Percentiles rank a stretch among this genome's conserved stretches.
phyloP scores from a whole-genome alignment of 37 sponge, comb jelly and placozoan species.

The Theonella swinhoei region DNA sequence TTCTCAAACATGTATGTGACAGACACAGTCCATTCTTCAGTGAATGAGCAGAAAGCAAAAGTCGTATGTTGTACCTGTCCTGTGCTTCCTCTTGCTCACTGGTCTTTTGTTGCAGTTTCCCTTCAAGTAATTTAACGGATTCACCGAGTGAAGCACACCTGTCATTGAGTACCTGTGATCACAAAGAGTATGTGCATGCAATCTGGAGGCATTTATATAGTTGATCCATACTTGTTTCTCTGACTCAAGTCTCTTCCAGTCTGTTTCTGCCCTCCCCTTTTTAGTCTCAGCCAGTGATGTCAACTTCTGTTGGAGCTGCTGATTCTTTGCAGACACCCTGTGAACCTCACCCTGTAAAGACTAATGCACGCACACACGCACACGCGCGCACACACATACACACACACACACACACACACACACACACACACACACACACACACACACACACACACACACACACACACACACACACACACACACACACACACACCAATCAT shows the following conservation, averaged over 20 bases:
- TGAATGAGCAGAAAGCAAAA: no score
- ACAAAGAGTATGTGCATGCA: background rate
- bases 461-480: conserved; percentile 15
- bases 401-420: conserved; percentile 31
- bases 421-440: conserved; percentile 25
- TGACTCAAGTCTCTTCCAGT: conserved; percentile 3
- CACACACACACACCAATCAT: no score
- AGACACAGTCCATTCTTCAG: no score
- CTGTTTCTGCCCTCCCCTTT: background rate
- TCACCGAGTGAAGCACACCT: background rate
- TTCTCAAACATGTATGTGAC: no score
- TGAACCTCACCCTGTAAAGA: background rate
- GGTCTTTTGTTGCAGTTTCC: background rate
- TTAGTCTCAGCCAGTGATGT: background rate
- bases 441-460: conserved; percentile 25
- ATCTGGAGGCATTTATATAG: background rate
- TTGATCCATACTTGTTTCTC: conserved; percentile 5
- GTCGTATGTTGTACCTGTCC: background rate
- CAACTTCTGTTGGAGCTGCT: conserved; percentile 18
- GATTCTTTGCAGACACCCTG: background rate
- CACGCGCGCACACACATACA: conserved; percentile 18
- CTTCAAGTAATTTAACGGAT: background rate
- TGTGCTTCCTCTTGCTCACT: background rate
- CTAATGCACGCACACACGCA: conserved; percentile 10
- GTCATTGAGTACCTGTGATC: conserved; percentile 5